Evolutionary conservation across 2,113 vertebrate genomes (phyloP).

Genomic region (Piaya cayana): DNA sequence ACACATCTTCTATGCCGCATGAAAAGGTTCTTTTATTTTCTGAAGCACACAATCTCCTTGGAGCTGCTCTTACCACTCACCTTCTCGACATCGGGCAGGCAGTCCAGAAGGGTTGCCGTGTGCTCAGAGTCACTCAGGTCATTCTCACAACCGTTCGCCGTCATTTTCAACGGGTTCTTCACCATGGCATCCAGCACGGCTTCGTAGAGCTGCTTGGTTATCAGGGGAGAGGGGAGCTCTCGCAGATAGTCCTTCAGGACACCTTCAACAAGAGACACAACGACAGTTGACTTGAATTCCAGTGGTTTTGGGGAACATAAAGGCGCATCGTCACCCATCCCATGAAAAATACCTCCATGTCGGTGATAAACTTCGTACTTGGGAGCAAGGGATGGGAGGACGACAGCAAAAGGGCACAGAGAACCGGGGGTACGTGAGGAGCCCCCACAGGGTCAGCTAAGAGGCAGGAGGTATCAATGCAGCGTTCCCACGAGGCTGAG

Average conservation of each 20-base stretch:
- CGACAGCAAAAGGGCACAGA: not conserved
- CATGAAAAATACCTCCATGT: not conserved
- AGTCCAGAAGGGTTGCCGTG: constrained; percentile 85
- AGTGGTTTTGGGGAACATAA: not conserved
- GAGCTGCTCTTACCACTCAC: constrained; percentile 62
- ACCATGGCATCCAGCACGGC: constrained; percentile 90
- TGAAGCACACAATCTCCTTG: not conserved
- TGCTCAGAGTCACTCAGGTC: constrained; percentile 84
- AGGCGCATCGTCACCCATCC: not conserved
- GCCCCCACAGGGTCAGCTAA: not conserved
- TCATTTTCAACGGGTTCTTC: constrained; percentile 88
- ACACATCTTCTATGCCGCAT: too few species aligned
- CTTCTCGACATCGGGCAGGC: constrained; percentile 91
- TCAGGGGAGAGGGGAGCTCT: constrained; percentile 93
- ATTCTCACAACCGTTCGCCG: constrained; percentile 86
- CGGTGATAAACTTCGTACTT: not conserved
- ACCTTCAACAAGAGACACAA: constrained; percentile 76
- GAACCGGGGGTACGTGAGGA: rapidly evolving
- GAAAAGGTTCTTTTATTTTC: not conserved
- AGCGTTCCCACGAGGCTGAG: too few species aligned
- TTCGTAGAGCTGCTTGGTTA: constrained; percentile 92
- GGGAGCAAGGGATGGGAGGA: rapidly evolving
- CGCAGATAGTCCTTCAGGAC: constrained; percentile 97
- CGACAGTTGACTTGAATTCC: not conserved
- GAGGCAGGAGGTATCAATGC: too few species aligned